These are phyloP conservation scores for Epinotia ramella DNA, from an alignment of 2,888 invertebrate genomes.

Conservation along the genomic window DNA sequence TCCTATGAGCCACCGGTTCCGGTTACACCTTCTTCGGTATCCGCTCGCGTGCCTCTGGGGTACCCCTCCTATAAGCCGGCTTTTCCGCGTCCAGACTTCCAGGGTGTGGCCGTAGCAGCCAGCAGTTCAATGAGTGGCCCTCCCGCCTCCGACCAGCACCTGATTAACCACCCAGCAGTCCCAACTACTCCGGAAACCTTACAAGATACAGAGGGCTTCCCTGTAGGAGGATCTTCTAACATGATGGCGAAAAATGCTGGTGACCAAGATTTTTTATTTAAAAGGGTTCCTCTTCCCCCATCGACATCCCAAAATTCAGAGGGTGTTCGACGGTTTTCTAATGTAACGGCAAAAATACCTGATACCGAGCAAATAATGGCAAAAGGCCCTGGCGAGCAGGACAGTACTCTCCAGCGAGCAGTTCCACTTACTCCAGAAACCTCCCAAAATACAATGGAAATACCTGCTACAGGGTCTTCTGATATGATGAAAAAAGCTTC, in stretches of 20 bases:
- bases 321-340: neutral
- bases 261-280: neutral
- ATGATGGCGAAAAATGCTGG: neutral
- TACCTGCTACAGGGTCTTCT: neutral
- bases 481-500: too few species aligned
- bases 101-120: neutral
- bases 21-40: too few species aligned
- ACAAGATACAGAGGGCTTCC: neutral
- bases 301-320: neutral
- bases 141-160: neutral
- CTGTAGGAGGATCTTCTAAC: neutral
- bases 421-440: neutral
- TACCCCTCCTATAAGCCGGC: neutral
- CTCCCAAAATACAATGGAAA: neutral
- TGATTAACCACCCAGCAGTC: neutral
- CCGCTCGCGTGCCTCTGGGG: neutral
- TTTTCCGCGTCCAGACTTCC: neutral
- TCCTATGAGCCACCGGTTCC: neutral
- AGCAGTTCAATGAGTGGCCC: neutral
- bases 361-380: neutral
- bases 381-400: neutral
- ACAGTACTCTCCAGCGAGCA: too few species aligned
- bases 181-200: neutral
- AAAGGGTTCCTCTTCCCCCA: neutral
- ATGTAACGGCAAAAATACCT: neutral